Base-by-base conservation (phyloP, 30 jellyfish, hydroid and myxozoan genomes). In the Turritopsis dohrnii region DNA sequence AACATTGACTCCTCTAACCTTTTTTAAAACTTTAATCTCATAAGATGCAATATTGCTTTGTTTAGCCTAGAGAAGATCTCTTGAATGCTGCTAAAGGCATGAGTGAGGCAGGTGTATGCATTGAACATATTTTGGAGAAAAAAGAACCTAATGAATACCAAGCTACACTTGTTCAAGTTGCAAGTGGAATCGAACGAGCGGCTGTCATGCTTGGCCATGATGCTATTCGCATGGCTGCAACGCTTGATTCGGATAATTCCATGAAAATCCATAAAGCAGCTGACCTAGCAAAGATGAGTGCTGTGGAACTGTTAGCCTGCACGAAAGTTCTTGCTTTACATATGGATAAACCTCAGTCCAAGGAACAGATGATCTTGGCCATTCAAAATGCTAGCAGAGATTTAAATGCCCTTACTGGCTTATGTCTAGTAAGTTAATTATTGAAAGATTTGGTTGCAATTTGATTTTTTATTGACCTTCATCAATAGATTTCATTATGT, bases 341-440 rank as follows among this genome's bases (percentile, higher is more conserved):
- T 52, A 65, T 82, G 41, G 53, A 65, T 66, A 65, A 52, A 23
- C 76, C 89, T 13, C 52, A 30, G 18, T 71, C 89, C 0, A 71
- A 66, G 17, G 73, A 71, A 27, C 83, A 82, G 73, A 24, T 82
- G 66, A 23, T 29, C 25, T 25, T 24, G 20, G 53, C 84, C 5
- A 82, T 82, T 21, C 23, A 71, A 28, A 21, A 30, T 18, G 73
- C 71, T 23, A 18, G 31, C 0, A 27, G 27, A 71, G 89, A 82
- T 82, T 30, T 71, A 21, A 82, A 82, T 29, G 84, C 89, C 29
- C 84, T 82, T 23, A 41, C 83, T 18, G 85, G 74, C 4, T 41
- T 82, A 20, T 82, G 89, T 28, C 29, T 66, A 22, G 89, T 82
- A 82, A 65, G 89, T 8, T n/a, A 27, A n/a, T 69, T 69, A n/a